Evolutionary conservation across 2,113 vertebrate species (phyloP).

Genomic region (Pyrgilauda ruficollis): DNA sequence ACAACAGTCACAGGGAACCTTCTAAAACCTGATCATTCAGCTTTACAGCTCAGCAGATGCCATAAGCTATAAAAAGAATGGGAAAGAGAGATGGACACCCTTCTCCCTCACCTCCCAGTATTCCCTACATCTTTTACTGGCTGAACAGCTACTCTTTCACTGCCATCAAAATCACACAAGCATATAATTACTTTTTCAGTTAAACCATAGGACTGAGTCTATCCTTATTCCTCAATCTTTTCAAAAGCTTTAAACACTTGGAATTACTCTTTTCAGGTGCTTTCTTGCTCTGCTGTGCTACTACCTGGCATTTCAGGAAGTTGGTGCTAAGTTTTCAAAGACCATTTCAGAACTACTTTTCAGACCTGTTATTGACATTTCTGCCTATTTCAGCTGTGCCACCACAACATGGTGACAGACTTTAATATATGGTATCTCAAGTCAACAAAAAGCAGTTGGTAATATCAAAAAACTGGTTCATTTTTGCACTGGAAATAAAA

Average conservation of each 20-base stretch:
- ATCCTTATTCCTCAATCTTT: not conserved
- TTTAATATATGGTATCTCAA: not conserved
- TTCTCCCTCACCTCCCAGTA: not conserved
- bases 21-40: not conserved
- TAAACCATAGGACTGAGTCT: not conserved
- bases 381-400: slow-evolving; percentile 2
- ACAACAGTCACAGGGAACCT: not conserved
- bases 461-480: not conserved
- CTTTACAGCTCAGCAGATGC: not conserved
- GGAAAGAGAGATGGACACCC: not conserved
- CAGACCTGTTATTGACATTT: slow-evolving; percentile 27
- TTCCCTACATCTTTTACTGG: not conserved
- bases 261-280: not conserved
- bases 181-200: not conserved
- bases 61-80: not conserved
- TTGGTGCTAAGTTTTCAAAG: not conserved
- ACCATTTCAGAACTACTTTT: slow-evolving; percentile 36
- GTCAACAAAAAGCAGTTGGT: not conserved
- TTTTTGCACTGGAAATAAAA: not conserved
- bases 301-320: not conserved
- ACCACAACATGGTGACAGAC: not conserved
- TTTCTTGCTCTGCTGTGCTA: not conserved
- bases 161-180: not conserved
- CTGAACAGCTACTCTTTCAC: not conserved
- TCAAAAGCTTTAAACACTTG: not conserved